Evolutionary conservation across 2,888 invertebrate species (phyloP), one percentile per base, ranked within the genome.

Genomic region (Oscheius sp.): DNA sequence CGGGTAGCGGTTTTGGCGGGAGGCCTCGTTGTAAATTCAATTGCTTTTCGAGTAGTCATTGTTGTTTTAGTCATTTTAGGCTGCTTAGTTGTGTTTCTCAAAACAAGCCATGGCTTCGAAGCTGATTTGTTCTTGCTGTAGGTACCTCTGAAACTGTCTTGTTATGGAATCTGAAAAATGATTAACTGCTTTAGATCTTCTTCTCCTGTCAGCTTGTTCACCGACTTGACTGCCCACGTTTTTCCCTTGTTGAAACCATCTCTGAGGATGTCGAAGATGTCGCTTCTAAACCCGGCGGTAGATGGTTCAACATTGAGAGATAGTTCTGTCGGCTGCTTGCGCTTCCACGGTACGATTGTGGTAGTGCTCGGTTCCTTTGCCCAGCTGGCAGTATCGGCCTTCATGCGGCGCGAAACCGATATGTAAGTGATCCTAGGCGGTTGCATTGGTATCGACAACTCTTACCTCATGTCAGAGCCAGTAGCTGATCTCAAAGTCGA

Each of bases 381-480:
- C 60, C 60, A 60, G 33, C n/a, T 29, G 48, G 48, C 48, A 21
- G n/a, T 10, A 29, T 42, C 33, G 47, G 48, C 48, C 11, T 21
- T 11, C 29, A 63, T 63, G 11, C 63, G 47, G 11, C 68, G 53
- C 21, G 35, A 29, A 32, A 55, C 35, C 10, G 68, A 55, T 4
- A 55, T 42, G 42, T 68, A 68, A 5, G 68, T 68, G 53, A 68
- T 68, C 53, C 68, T 68, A 42, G 10, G 59, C 13, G 32, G 3
- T 21, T 29, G 32, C 37, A 37, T 58, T 47, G 47, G 13, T 58
- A 21, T n/a, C 10, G 35, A 21, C 33, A 58, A n/a, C 10, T 47
- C 7, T 33, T 33, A 74, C 74, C 62, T 57, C 68, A 74, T 68
- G 58, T 70, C 53, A 2, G 51, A 21, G 10, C 68, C 66, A 59